phyloP scores from a whole-genome alignment of 2,888 invertebrate species.

The Acrobasis suavella region DNA sequence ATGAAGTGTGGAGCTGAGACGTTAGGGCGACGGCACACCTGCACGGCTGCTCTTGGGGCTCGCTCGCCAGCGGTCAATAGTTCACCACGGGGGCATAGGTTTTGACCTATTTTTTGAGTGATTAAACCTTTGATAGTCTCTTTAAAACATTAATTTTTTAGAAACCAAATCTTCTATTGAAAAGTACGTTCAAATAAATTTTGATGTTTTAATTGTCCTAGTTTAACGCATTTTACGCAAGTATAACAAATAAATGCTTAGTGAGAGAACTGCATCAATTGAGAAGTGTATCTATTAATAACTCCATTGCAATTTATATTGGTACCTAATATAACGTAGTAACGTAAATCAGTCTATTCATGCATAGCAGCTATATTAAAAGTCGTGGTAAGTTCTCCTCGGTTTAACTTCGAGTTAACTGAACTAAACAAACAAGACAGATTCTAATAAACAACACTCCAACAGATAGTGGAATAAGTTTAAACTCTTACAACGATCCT shows the following conservation, averaged over 20 bases:
- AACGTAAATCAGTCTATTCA: too few species aligned
- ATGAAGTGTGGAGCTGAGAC: constrained; percentile 61
- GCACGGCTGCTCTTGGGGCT: constrained; percentile 36
- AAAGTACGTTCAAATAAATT: too few species aligned
- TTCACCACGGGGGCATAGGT: constrained; percentile 42
- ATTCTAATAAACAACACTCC: constrained; percentile 56
- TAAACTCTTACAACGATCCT: constrained; percentile 70
- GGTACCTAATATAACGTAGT: too few species aligned
- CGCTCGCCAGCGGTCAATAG: constrained; percentile 41
- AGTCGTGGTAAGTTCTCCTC: constrained; percentile 30
- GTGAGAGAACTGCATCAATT: too few species aligned
- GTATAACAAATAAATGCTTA: too few species aligned
- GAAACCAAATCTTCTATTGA: too few species aligned
- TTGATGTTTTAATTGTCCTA: too few species aligned
- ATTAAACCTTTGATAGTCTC: neutral
- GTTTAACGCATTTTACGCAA: too few species aligned
- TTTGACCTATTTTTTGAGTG: constrained; percentile 15
- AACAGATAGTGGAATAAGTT: constrained; percentile 63
- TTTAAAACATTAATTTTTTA: neutral
- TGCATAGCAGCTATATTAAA: constrained; percentile 17
- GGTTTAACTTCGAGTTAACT: constrained; percentile 49
- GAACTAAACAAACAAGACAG: constrained; percentile 60
- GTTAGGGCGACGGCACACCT: constrained; percentile 62
- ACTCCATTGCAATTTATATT: too few species aligned
- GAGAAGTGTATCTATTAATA: too few species aligned